A percentile compares a stretch with the other conserved stretches of the same genome.
Evolutionary conservation across 2,797 vertebrate species (phyloP).

Genomic region (Helicolenus hilgendorfi): DNA sequence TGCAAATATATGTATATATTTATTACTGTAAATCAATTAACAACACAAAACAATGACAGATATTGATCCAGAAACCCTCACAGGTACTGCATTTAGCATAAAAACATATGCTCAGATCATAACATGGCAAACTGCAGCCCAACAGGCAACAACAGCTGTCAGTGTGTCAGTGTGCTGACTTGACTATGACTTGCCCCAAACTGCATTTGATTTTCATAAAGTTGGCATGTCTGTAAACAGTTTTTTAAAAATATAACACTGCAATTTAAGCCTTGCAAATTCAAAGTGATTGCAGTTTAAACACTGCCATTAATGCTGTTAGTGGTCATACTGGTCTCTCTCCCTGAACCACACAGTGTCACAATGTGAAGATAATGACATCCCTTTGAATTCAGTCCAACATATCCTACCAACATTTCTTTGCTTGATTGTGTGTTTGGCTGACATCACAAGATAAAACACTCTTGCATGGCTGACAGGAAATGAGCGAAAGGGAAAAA

Average conservation of each 20-base stretch:
- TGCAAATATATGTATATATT: too few relatives aligned
- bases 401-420: not conserved
- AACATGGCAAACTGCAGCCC: too few relatives aligned
- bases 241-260: not conserved
- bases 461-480: not conserved
- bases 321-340: not conserved
- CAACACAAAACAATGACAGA: too few relatives aligned
- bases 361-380: not conserved
- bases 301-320: not conserved
- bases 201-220: too few relatives aligned
- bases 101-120: too few relatives aligned
- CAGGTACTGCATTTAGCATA: too few relatives aligned
- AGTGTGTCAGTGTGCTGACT: too few relatives aligned
- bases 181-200: too few relatives aligned
- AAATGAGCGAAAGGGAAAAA: slow-evolving; percentile 37
- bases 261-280: not conserved
- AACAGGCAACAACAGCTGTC: too few relatives aligned
- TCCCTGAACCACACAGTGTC: not conserved
- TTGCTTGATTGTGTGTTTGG: not conserved
- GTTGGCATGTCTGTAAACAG: too few relatives aligned
- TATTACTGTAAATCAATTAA: too few relatives aligned
- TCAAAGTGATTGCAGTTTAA: not conserved
- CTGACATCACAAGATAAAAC: slow-evolving; percentile 1
- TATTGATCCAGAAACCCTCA: too few relatives aligned
- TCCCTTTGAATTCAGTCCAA: not conserved